Base-by-base conservation (phyloP, 2,888 invertebrate species). In the Lapara coniferarum region DNA sequence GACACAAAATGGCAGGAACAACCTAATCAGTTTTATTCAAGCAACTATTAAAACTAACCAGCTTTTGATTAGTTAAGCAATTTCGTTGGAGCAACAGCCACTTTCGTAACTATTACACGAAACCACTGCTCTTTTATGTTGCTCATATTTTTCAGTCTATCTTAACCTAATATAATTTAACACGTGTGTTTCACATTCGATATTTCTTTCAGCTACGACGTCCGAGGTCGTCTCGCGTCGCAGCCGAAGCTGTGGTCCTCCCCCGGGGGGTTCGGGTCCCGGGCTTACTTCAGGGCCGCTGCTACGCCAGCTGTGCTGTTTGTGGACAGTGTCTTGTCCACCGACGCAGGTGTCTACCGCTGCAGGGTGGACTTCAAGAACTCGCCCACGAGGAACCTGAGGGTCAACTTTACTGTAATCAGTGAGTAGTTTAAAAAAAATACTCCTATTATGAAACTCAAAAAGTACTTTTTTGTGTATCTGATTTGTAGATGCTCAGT, bases 311-410 rank as follows among this genome's bases (percentile, higher is more conserved):
- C 97, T 4, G 96, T 96, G 74, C 94, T 98, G 75, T 96, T 96
- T 77, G 94, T 98, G 71, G 96, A 97, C 85, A 95, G 95, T 79
- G 96, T 97, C 68, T 94, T 95, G 69, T 96, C 96, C 73, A 94
- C 94, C 57, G 98, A 98, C 84, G 96, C 96, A 1, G 98, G 97
- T 14, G 94, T 97, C 73, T 98, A 98, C 91, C 95, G 97, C 73
- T 98, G 98, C 90, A 94, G 98, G 71, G 97, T 98, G 8, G 98
- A 98, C 94, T 98, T 98, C 93, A 97, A 96, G 86, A 97, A 97
- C 87, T 97, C 97, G 13, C 98, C 98, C 0, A 98, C 98, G 2
- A 95, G 97, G 79, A 97, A 98, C 88, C 95, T 97, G 81, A 96
- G 96, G 92, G 97, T 98, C 89, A 97, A 97, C 90, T 95, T 98